Conservation (phyloP, 2,888 invertebrate genomes). For the Phymatocera aterrima region DNA sequence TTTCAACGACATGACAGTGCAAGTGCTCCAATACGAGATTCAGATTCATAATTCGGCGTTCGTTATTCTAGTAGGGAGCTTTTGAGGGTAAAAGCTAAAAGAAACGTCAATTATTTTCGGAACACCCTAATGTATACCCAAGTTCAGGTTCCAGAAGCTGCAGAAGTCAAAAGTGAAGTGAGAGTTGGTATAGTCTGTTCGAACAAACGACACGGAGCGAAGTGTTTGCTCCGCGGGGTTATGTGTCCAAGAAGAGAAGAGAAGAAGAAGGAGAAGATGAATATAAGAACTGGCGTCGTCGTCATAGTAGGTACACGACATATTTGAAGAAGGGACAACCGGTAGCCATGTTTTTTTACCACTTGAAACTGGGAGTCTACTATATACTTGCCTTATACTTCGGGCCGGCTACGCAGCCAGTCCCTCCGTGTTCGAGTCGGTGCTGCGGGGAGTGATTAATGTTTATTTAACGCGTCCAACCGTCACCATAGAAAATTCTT, state of each 20-base stretch:
- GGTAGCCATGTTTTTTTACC: conserved; percentile 50
- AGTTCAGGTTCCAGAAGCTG: background rate
- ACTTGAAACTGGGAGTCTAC: conserved; percentile 21
- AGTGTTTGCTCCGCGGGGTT: background rate
- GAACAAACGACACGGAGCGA: background rate
- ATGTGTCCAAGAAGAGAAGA: background rate
- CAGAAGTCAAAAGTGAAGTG: background rate
- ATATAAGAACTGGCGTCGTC: conserved; percentile 2
- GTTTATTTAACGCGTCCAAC: conserved; percentile 38
- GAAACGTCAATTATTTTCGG: no score
- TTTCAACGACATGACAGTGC: no score
- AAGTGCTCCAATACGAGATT: no score
- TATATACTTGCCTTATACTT: conserved; percentile 2
- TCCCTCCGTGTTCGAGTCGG: background rate
- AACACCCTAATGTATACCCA: background rate
- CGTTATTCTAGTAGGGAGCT: no score
- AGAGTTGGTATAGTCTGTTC: background rate
- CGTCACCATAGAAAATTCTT: conserved; percentile 21
- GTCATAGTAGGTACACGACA: conserved; percentile 12
- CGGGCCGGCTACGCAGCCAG: background rate
- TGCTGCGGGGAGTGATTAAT: conserved; percentile 37
- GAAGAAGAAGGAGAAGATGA: background rate
- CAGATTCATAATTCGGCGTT: no score
- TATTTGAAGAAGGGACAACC: conserved; percentile 50
- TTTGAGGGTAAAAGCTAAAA: no score